Conservation (phyloP, 2,888 invertebrate species). For the Lasiommata megera region DNA sequence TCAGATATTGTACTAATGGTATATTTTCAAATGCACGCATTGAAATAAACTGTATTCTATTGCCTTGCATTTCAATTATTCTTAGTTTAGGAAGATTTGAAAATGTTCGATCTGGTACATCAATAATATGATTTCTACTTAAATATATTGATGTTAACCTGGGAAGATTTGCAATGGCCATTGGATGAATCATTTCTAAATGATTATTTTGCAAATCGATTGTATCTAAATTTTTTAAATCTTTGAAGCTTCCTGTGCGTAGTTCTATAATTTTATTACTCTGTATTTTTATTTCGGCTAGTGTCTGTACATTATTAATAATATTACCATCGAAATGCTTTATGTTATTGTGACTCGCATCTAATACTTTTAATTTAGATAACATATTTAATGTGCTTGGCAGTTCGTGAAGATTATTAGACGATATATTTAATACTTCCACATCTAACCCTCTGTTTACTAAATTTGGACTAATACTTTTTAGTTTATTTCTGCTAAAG, state of each 20-base stretch:
- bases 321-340: slow-evolving; percentile 85
- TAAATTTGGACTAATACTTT: slow-evolving; percentile 83
- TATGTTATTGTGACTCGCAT: slow-evolving; percentile 90
- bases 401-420: slow-evolving; percentile 87
- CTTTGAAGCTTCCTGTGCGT: slow-evolving; percentile 86
- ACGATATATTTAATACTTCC: slow-evolving; percentile 88
- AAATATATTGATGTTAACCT: slow-evolving; percentile 86
- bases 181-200: slow-evolving; percentile 86
- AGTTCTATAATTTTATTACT: slow-evolving; percentile 88
- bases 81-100: slow-evolving; percentile 87
- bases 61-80: slow-evolving; percentile 90
- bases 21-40: slow-evolving; percentile 88
- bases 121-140: slow-evolving; percentile 86
- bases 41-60: slow-evolving; percentile 87
- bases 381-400: slow-evolving; percentile 86
- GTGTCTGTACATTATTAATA: slow-evolving; percentile 85
- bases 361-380: slow-evolving; percentile 85
- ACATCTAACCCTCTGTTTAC: slow-evolving; percentile 85
- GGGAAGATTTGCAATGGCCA: slow-evolving; percentile 86
- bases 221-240: slow-evolving; percentile 85
- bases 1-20: slow-evolving; percentile 89
- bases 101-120: slow-evolving; percentile 88
- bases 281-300: slow-evolving; percentile 87
- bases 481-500: slow-evolving; percentile 88
- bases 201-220: slow-evolving; percentile 92